Conservation (phyloP, 2,888 invertebrate genomes). For the Apamea sordens region DNA sequence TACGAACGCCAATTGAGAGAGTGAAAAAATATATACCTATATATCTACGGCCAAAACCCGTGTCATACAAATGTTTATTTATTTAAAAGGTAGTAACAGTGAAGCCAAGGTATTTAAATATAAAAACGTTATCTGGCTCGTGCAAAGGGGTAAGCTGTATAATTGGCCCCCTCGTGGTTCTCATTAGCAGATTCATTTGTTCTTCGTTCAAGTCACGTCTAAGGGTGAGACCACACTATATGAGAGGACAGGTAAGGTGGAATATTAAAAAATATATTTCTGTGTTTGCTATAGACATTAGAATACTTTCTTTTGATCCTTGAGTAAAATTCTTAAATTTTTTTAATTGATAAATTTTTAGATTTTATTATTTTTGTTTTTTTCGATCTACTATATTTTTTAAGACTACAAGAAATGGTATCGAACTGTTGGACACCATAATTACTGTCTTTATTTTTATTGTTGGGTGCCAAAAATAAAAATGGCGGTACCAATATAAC, state of each 20-base stretch:
- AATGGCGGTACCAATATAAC: too few relatives aligned
- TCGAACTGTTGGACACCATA: too few relatives aligned
- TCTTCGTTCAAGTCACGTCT: slow-evolving; percentile 43
- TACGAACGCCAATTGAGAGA: not conserved
- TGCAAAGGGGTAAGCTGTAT: slow-evolving; percentile 48
- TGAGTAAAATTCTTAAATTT: not conserved
- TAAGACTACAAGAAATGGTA: too few relatives aligned
- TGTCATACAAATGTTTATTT: slow-evolving; percentile 8
- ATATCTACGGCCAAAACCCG: not conserved
- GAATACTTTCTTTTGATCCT: not conserved
- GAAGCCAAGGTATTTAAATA: slow-evolving; percentile 48
- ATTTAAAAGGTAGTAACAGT: slow-evolving; percentile 24
- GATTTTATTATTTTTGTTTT: too few relatives aligned
- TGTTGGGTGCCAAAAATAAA: too few relatives aligned
- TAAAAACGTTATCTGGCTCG: slow-evolving; percentile 48
- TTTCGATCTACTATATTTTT: too few relatives aligned
- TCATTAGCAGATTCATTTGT: slow-evolving; percentile 75
- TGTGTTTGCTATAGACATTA: not conserved
- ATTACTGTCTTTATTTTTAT: too few relatives aligned
- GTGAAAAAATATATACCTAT: too few relatives aligned
- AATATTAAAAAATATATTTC: not conserved
- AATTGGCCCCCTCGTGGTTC: slow-evolving; percentile 71
- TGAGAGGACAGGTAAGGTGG: not conserved
- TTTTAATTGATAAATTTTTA: too few relatives aligned
- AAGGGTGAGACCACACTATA: slow-evolving; percentile 36